Evolutionary conservation across 2,797 vertebrate species (phyloP), one percentile per base, ranked within the genome.

Genomic region (Parotocinclus haroldoi): DNA sequence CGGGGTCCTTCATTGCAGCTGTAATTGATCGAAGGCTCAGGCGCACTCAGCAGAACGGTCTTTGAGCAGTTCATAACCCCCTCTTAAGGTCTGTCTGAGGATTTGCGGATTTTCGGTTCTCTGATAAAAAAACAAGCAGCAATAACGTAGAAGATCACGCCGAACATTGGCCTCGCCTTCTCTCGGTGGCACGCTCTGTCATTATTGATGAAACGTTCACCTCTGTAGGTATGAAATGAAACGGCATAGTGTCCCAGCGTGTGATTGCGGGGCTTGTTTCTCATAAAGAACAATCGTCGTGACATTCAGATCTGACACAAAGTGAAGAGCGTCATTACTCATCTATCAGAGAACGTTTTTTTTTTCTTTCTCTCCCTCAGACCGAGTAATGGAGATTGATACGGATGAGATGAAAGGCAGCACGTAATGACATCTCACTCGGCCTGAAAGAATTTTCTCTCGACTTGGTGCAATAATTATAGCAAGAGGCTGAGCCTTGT

Each of bases 231-330:
- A 13, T 39, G 48, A 45, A 52, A 69, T 42, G 37, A 45, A 62
- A 17, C 11, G 42, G 49, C 36, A 44, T 17, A 36, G 39, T 63
- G 45, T 66, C 57, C 50, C 16, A 55, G 39, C 42, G 60, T 72
- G 56, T 67, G 76, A 80, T 76, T 78, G 73, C 78, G 36, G 68
- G 80, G 78, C 79, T 78, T 40, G 62, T 72, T 76, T 86, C 76
- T 84, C 72, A 81, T 83, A 77, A 82, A 73, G 78, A 79, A 81
- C 58, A 63, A 65, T 76, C 56, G 50, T 40, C 52, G 54, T 42
- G 66, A 58, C 66, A 76, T 76, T 79, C 64, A 78, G 52, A 74
- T 78, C 63, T 71, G 56, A 63, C 55, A 19, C 62, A 48, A 66
- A 68, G 68, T 65, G 71, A 63, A 46, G 37, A 74, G 72, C 76